These are phyloP conservation scores for Tricholaema leucomelas DNA, from an alignment of 2,113 vertebrate genomes.

Conservation along the genomic window DNA sequence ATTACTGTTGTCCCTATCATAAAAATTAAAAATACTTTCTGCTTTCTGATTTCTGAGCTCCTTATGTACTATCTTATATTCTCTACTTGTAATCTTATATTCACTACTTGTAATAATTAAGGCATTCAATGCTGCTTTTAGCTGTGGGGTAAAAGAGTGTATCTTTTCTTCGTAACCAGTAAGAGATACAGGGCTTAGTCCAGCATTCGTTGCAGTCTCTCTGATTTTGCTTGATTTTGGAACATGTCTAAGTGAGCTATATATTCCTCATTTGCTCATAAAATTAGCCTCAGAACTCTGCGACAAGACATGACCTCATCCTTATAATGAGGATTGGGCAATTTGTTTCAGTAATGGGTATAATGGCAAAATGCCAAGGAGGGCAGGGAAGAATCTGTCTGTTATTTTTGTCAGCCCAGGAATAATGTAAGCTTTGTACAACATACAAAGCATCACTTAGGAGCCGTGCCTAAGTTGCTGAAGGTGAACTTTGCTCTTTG, in stretches of 20 bases:
- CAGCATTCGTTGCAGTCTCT: neutral
- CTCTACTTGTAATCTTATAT: neutral
- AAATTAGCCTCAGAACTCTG: slow-evolving; percentile 4
- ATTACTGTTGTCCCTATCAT: neutral
- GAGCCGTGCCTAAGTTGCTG: neutral
- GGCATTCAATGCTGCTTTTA: neutral
- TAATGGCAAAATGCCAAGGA: slow-evolving; percentile 44
- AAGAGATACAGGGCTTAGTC: neutral
- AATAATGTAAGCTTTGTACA: slow-evolving; percentile 43
- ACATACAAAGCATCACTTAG: neutral
- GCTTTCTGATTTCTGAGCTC: neutral
- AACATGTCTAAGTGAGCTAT: neutral
- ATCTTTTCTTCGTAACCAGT: neutral
- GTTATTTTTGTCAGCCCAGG: slow-evolving; percentile 26
- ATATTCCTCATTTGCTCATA: neutral
- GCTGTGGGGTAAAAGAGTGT: neutral
- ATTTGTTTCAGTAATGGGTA: slow-evolving; percentile 53
- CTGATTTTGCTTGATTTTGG: neutral
- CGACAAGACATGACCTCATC: slow-evolving; percentile 51
- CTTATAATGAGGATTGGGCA: neutral
- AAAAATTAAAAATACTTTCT: neutral
- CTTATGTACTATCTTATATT: neutral
- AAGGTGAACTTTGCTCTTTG: slow-evolving; percentile 6
- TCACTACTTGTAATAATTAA: neutral
- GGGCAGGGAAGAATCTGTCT: neutral